Conservation (phyloP, 2,113 vertebrate species). For the Caracal caracal region DNA sequence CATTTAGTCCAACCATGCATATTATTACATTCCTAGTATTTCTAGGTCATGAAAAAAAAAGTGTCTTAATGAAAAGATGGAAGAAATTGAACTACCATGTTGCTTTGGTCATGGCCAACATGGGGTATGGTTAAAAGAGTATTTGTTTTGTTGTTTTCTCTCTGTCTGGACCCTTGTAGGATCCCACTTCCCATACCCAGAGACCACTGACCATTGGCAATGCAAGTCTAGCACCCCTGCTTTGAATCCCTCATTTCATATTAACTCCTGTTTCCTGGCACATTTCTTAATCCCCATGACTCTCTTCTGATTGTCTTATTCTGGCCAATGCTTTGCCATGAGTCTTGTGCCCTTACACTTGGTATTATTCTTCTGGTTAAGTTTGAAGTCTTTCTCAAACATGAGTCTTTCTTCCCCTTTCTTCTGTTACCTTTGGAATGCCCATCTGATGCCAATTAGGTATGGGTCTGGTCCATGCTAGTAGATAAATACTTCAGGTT, state of each 20-base stretch:
- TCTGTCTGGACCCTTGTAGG: background rate
- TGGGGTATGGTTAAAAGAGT: background rate
- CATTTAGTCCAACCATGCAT: background rate
- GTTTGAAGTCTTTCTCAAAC: background rate
- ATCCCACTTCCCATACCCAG: background rate
- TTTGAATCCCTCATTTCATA: background rate
- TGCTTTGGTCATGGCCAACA: background rate
- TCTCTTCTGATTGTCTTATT: background rate
- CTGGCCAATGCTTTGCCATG: background rate
- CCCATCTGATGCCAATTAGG: fast-evolving
- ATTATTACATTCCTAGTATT: background rate
- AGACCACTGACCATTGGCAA: background rate
- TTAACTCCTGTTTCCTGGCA: background rate
- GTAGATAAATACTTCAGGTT: background rate
- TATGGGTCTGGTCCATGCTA: background rate
- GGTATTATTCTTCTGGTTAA: background rate
- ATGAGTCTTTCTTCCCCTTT: background rate
- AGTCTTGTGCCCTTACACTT: background rate
- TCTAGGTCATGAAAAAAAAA: background rate
- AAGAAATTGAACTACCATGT: background rate
- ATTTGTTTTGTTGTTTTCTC: background rate
- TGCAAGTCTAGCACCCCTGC: fast-evolving
- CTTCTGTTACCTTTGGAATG: background rate
- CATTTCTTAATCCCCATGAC: background rate
- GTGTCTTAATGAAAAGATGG: background rate